Base-by-base conservation (phyloP, 2,797 vertebrate genomes). In the Calcarius lapponicus region DNA sequence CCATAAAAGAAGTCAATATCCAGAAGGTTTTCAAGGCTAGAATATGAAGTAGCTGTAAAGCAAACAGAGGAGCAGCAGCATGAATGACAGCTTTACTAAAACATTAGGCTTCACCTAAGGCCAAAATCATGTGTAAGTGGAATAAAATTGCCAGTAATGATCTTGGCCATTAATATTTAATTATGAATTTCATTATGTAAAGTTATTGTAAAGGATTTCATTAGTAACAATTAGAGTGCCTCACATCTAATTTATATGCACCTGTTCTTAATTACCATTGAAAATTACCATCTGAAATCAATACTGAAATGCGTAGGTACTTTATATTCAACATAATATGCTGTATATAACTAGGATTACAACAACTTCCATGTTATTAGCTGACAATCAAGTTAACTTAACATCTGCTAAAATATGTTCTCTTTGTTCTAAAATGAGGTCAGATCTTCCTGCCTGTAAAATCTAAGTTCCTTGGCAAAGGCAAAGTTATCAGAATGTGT, bases 141-240 rank as follows among this genome's bases (percentile, higher is more conserved):
- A 95, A 97, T 92, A 94, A 96, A 95, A 96, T 94, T 94, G 76
- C 51, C 80, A 88, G 81, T 95, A 94, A 96, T 95, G 64, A 94
- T 97, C 82, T 89, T 84, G 80, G 84, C 85, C 94, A 95, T 97
- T 97, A 97, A 97, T 97, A 88, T 92, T 97, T 97, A 97, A 98
- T 97, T 97, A 96, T 95, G 94, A 85, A 97, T 97, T 96, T 97
- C 80, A 96, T 97, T 97, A 97, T 95, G 86, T 95, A 95, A 97
- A 94, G 66, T 95, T 94, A 93, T 88, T 95, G 92, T 91, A 97
- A 95, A 96, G 78, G 69, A 95, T 80, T 95, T 97, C 90, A 97
- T 98, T 97, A 96, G 91, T 90, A 97, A 95, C 90, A 97, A 95
- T 97, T 96, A 97, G 82, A 93, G 58, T 96, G 67, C 71, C 74